Conservation (phyloP, 2,797 vertebrate genomes). For the Sebastes wilsoni region DNA sequence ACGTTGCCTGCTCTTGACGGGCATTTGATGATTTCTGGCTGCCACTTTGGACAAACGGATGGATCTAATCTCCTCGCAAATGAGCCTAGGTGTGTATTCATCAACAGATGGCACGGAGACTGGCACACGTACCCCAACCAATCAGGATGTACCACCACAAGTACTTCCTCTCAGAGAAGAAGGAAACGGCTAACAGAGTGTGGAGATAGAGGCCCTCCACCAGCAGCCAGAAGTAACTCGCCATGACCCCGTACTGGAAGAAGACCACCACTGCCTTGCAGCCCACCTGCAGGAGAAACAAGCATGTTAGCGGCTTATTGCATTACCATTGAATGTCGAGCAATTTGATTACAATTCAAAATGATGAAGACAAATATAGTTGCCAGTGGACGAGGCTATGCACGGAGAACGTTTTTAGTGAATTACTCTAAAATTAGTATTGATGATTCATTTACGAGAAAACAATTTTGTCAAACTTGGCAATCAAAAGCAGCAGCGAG, state of each 20-base stretch:
- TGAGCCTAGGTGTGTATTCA: not conserved
- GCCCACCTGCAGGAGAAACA: constrained; percentile 82
- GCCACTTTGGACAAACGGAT: not conserved
- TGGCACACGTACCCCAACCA: constrained; percentile 91
- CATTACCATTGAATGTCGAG: not conserved
- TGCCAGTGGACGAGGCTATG: not conserved
- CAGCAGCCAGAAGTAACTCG: constrained; percentile 97
- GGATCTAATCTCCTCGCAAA: not conserved
- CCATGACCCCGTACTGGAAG: constrained; percentile 96
- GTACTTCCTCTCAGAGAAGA: constrained; percentile 97
- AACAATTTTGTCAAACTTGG: not conserved
- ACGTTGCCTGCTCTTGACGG: not conserved
- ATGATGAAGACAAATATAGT: not conserved
- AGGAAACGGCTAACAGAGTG: constrained; percentile 92
- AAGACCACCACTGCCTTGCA: constrained; percentile 93
- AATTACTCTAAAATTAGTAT: constrained; percentile 10
- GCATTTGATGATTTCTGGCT: not conserved
- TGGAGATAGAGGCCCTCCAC: constrained; percentile 97
- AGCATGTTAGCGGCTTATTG: not conserved
- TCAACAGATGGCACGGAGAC: not conserved
- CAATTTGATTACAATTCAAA: not conserved
- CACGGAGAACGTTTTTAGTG: not conserved
- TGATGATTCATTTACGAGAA: not conserved
- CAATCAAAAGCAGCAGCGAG: not conserved
- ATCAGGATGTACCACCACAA: constrained; percentile 99